Conservation (phyloP, 2,797 vertebrate genomes). For the Podargus strigoides region DNA sequence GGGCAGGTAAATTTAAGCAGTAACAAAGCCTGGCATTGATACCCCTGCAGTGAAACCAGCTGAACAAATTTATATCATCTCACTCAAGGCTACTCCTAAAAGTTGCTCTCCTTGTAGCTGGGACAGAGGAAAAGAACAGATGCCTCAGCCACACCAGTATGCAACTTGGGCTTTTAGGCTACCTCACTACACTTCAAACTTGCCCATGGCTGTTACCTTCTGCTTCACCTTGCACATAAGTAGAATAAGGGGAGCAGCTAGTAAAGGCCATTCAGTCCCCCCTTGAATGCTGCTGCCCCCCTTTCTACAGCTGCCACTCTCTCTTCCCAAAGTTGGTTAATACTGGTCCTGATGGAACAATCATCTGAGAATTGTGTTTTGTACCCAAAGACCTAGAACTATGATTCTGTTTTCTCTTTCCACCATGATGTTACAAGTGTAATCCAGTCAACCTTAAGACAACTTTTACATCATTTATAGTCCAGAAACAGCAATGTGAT, state of each 20-base stretch:
- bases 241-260: neutral
- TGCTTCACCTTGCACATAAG: neutral
- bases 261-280: rapidly evolving
- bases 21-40: neutral
- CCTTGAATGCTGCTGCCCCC: neutral
- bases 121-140: neutral
- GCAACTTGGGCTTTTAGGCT: neutral
- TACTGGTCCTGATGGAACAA: neutral
- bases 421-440: neutral
- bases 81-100: rapidly evolving
- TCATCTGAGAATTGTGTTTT: neutral
- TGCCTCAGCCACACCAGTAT: neutral
- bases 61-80: neutral
- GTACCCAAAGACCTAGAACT: neutral
- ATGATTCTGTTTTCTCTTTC: neutral
- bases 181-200: neutral
- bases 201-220: neutral
- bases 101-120: neutral
- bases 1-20: neutral
- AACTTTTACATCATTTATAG: neutral
- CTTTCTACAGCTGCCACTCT: neutral
- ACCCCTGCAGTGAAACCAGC: neutral
- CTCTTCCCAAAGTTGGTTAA: neutral
- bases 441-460: neutral
- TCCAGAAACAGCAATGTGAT: neutral